Evolutionary conservation across 2,888 invertebrate genomes (phyloP).

Genomic region (Drosophila rubida): DNA sequence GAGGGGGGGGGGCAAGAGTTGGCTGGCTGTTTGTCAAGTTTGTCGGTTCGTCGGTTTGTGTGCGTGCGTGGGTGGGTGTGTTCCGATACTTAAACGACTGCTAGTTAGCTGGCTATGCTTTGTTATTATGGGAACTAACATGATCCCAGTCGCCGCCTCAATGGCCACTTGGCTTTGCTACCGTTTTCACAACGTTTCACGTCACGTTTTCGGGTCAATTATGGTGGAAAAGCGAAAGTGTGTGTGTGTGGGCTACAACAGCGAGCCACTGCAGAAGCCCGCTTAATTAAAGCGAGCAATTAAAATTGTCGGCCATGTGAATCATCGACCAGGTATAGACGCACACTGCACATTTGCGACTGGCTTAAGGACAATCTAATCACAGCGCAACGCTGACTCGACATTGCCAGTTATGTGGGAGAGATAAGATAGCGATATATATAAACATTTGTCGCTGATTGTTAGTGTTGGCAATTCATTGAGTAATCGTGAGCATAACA

Average conservation of each 20-base stretch:
- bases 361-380: conserved; percentile 55
- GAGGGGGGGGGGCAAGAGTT: background rate
- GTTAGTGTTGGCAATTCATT: conserved; percentile 25
- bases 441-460: background rate
- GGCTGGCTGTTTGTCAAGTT: conserved; percentile 12
- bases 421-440: conserved; percentile 53
- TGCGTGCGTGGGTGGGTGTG: conserved; percentile 60
- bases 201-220: conserved; percentile 75
- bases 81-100: conserved; percentile 66
- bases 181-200: conserved; percentile 37
- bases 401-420: conserved; percentile 4
- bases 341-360: conserved; percentile 34
- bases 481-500: conserved; percentile 30
- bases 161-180: conserved; percentile 27
- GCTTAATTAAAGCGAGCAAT: conserved; percentile 50
- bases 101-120: conserved; percentile 54
- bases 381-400: conserved; percentile 51
- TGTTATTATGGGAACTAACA: conserved; percentile 43
- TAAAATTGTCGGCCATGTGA: conserved; percentile 52
- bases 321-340: conserved; percentile 36
- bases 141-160: conserved; percentile 10
- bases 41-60: conserved; percentile 2
- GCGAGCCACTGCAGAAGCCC: background rate
- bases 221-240: conserved; percentile 44
- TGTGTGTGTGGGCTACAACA: background rate